Evolutionary conservation across 1,140 invertebrate species (phyloP).

Genomic region (Episyrphus balteatus): DNA sequence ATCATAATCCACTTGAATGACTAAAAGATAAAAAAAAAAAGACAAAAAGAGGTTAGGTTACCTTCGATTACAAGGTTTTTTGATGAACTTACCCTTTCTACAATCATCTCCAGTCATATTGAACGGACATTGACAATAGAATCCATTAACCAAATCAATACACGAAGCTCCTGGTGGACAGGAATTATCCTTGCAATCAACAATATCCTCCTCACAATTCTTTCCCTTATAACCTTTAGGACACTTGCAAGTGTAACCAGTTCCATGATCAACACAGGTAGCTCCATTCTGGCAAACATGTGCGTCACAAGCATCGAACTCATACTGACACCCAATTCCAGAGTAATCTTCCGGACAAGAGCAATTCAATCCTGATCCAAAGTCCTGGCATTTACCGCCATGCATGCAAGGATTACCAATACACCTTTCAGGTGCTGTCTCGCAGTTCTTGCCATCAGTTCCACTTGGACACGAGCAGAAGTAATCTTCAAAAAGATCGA

Average conservation of each 20-base stretch:
- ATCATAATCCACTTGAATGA: slow-evolving; percentile 92
- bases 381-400: slow-evolving; percentile 86
- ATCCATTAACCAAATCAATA: slow-evolving; percentile 83
- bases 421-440: slow-evolving; percentile 88
- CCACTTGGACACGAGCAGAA: slow-evolving; percentile 95
- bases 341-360: slow-evolving; percentile 76
- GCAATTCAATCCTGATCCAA: slow-evolving; percentile 88
- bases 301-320: slow-evolving; percentile 82
- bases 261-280: slow-evolving; percentile 73
- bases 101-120: slow-evolving; percentile 94
- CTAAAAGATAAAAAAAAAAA: slow-evolving; percentile 41
- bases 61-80: background rate
- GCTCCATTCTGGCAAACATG: slow-evolving; percentile 86
- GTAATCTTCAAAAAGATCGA: slow-evolving; percentile 87
- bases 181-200: slow-evolving; percentile 86
- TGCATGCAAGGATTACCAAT: slow-evolving; percentile 95
- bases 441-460: slow-evolving; percentile 88
- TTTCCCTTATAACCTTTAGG: slow-evolving; percentile 69
- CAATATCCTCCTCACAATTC: slow-evolving; percentile 86
- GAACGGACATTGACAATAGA: slow-evolving; percentile 93
- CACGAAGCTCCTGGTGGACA: slow-evolving; percentile 90
- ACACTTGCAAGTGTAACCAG: slow-evolving; percentile 77
- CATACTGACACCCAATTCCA: slow-evolving; percentile 86
- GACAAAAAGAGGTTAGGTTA: too few relatives aligned
- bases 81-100: slow-evolving; percentile 64